Evolutionary conservation across 2,113 vertebrate genomes (phyloP), one percentile per base, ranked within the genome.

Genomic region (Aegotheles bennettii): DNA sequence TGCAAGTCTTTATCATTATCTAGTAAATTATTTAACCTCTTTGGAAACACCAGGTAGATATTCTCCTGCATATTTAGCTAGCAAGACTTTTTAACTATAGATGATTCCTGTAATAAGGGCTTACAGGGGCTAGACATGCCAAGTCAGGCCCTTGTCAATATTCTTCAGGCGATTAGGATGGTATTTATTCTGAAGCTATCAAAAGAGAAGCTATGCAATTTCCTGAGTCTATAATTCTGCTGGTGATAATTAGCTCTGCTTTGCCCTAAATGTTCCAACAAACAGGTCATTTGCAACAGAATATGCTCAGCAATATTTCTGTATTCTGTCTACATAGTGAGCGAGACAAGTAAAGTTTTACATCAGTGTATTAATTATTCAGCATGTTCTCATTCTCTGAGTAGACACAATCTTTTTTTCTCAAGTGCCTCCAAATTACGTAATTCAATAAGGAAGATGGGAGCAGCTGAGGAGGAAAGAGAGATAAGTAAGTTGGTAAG

Each of bases 211-310:
- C 48, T 69, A 28, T 45, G 31, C 54, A 83, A 59, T 91, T 92
- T 92, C 60, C 80, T 29, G 33, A 81, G 56, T 63, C 64, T 75
- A 5, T 78, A 84, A 87, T 93, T 89, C 84, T 71, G 50, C 35
- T 89, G 65, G 26, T 75, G 60, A 70, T 89, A 93, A 94, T 89
- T 80, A 84, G 59, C 65, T 90, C 64, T 81, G 68, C 68, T 94
- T 89, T 87, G 56, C 51, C 43, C 89, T 75, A 45, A 67, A 69
- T 57, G 38, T 76, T 90, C 68, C 59, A 67, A 88, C 16, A 94
- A 93, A 67, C n/a, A 35, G 51, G 29, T 90, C 20, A 3, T 82
- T 68, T 78, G 29, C 23, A 87, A 77, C 59, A 84, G 75, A 83
- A 82, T 31, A 33, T 4, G 12, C 77, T 80, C 71, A 84, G 79